Evolutionary conservation across 2,113 vertebrate species (phyloP), one percentile per base, ranked within the genome.

Genomic region (Columba janthina): DNA sequence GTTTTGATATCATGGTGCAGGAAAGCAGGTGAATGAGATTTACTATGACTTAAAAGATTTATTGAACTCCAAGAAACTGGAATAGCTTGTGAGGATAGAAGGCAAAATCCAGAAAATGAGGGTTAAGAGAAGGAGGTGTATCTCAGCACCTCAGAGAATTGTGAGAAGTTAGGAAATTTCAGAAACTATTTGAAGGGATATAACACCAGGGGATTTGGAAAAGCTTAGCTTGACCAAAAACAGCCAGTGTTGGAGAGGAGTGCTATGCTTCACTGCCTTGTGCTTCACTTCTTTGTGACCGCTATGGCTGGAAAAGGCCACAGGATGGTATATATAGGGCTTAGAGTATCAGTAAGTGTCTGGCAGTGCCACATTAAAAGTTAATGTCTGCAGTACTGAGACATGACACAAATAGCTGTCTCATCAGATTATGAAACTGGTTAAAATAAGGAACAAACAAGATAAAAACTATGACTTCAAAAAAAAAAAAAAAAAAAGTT

Each of bases 381-480:
- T 64, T 70, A 87, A 75, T 67, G 58, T 92, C 74, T 85, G 53
- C 42, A 69, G 58, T 90, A 56, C 77, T 94, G 87, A 97, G 56
- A 90, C 77, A 76, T 80, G 77, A 88, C 90, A 96, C 73, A 97
- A 97, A 94, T 80, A 53, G 67, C 44, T 93, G 80, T 15, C 17
- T 94, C 89, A 93, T 91, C 88, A 90, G 92, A 9, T 93, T 96
- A 90, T 84, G 79, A 95, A 96, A 95, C 71, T 81, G 46, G 62
- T 89, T 95, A 95, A 96, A 94, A 34, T 53, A 89, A 94, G 46
- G 66, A 95, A 90, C 53, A 94, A 96, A 85, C 3, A 73, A 67
- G 14, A 70, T 19, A 71, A 88, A 94, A 64, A 24, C 32, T n/a
- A 38, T 83, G 42, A 67, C 17, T 24, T 18, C 38, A 38, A 38